Evolutionary conservation across 2,888 invertebrate genomes (phyloP), one percentile per base, ranked within the genome.

Genomic region (Hyppa rectilinea): DNA sequence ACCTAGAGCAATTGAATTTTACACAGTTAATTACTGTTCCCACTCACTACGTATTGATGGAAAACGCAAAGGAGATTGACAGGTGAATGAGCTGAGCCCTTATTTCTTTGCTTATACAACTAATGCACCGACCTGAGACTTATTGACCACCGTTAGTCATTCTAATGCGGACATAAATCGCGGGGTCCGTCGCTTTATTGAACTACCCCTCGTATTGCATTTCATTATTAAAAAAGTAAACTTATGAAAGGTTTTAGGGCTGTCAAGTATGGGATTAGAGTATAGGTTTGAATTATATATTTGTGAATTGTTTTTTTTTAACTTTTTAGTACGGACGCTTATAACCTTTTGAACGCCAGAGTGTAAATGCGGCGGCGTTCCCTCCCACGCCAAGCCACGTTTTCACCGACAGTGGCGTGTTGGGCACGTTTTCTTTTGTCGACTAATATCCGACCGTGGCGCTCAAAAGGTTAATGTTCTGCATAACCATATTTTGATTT

Each of bases 161-260:
- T 92, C 92, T 94, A 94, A 94, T 92, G 92, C 84, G 88, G 86
- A 85, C 92, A 93, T 94, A 91, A 94, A 94, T 94, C 93, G 91
- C 85, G 88, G 86, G 84, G 85, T 85, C 87, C 87, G 75, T 86
- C 89, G 87, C 89, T 91, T 89, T 91, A 92, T 92, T 91, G 91
- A 91, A 91, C 92, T 90, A 89, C 89, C 88, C 91, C 90, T 92
- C 89, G 90, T 88, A 88, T 87, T 92, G 91, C 92, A 93, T 92
- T 93, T 92, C 89, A 92, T 92, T 93, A 94, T 92, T 93, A 90
- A 92, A 91, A 85, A 91, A 91, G 92, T 91, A 90, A 91, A 92
- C 91, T 90, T 89, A 85, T 86, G 80, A 85, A 87, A 88, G 82
- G 80, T 69, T 71, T 71, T 68, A 88, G 88, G 89, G 89, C 52